These are phyloP conservation scores for Clostera curtula DNA, from an alignment of 2,888 invertebrate genomes.

Conservation along the genomic window DNA sequence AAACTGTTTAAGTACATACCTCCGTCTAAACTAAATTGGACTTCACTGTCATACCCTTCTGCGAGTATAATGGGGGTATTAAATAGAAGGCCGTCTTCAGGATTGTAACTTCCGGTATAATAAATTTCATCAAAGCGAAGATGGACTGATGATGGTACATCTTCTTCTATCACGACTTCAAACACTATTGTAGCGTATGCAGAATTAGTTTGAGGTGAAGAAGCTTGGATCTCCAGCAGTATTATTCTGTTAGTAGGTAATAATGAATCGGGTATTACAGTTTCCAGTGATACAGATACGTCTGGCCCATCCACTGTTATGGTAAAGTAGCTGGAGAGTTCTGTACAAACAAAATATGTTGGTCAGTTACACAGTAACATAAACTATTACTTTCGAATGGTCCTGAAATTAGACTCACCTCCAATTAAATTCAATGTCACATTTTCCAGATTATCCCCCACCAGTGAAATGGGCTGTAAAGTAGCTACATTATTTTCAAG, in stretches of 20 bases:
- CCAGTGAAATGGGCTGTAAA: conserved; percentile 25
- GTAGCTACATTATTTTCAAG: conserved; percentile 15
- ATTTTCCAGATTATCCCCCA: conserved; percentile 21
- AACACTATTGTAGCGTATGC: conserved; percentile 11
- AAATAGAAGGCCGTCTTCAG: conserved; percentile 17
- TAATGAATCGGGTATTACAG: conserved; percentile 15
- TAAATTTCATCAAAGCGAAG: conserved; percentile 22
- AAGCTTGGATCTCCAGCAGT: conserved; percentile 20
- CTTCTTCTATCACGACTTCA: conserved; percentile 5
- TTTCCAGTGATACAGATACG: conserved; percentile 11
- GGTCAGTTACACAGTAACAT: too few species aligned
- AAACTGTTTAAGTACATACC: conserved; percentile 16
- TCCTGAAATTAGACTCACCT: conserved; percentile 18
- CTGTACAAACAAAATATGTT: too few species aligned
- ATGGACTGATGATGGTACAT: conserved; percentile 4
- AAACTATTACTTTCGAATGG: too few species aligned
- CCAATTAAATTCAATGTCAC: conserved; percentile 26
- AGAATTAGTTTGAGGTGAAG: conserved; percentile 12
- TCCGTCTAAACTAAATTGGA: conserved; percentile 27
- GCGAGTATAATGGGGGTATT: conserved; percentile 18
- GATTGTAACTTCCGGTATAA: conserved; percentile 25
- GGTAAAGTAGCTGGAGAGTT: conserved; percentile 16
- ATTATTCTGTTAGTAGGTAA: conserved; percentile 18
- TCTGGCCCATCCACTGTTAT: conserved; percentile 5
- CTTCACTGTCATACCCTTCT: conserved; percentile 22